Conservation (phyloP, 2,888 invertebrate genomes). For the Amaurobius ferox region DNA sequence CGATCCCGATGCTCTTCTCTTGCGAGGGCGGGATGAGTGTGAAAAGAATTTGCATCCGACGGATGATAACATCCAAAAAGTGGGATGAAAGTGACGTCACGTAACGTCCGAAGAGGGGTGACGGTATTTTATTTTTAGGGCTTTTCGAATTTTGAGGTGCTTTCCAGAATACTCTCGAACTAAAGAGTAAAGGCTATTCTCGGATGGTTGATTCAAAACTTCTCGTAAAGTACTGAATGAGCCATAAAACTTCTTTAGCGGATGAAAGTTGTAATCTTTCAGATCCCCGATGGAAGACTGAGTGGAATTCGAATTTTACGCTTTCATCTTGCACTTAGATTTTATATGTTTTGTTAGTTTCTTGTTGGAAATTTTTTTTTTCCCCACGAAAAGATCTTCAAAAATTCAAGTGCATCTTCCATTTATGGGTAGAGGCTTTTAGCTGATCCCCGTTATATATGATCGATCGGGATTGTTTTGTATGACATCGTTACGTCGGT, state of each 20-base stretch:
- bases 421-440: too few species aligned
- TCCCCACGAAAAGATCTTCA: too few species aligned
- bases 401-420: too few species aligned
- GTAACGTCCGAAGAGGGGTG: neutral
- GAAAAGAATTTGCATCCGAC: neutral
- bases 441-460: too few species aligned
- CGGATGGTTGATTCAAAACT: neutral
- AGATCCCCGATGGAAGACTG: neutral
- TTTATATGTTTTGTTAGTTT: too few species aligned
- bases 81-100: slow-evolving; percentile 16
- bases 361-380: too few species aligned
- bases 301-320: neutral
- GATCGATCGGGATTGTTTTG: too few species aligned
- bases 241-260: neutral
- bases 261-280: neutral
- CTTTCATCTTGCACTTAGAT: neutral
- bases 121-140: slow-evolving; percentile 14
- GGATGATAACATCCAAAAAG: neutral
- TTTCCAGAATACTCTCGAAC: neutral
- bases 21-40: neutral
- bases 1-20: neutral
- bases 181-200: neutral
- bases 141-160: neutral
- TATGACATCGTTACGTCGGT: too few species aligned
- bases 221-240: neutral